Evolutionary conservation across 2,888 invertebrate species (phyloP).

Genomic region (Tinea trinotella): DNA sequence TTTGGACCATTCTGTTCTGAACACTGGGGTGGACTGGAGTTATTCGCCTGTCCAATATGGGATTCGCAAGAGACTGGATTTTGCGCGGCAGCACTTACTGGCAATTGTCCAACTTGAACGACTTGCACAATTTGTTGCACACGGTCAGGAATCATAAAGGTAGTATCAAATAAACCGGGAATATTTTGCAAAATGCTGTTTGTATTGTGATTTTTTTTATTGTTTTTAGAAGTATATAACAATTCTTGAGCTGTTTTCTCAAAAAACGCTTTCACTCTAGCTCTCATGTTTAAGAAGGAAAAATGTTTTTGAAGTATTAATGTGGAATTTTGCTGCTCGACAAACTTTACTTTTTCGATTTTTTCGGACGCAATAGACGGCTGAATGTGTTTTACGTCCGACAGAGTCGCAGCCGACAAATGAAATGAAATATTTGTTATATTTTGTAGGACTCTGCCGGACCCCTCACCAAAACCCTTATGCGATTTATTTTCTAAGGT

Average conservation of each 20-base stretch:
- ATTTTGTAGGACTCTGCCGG: constrained; percentile 71
- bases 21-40: constrained; percentile 59
- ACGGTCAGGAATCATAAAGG: constrained; percentile 71
- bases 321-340: background rate
- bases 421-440: constrained; percentile 48
- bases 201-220: constrained; percentile 28
- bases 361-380: constrained; percentile 50
- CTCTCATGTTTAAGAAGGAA: constrained; percentile 30
- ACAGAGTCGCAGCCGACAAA: constrained; percentile 72
- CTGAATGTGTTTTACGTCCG: constrained; percentile 71
- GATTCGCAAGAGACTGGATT: constrained; percentile 63
- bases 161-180: constrained; percentile 72
- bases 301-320: constrained; percentile 4
- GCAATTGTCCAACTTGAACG: constrained; percentile 70
- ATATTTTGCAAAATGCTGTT: constrained; percentile 52
- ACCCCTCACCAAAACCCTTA: constrained; percentile 73
- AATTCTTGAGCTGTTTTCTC: constrained; percentile 42
- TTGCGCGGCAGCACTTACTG: constrained; percentile 59
- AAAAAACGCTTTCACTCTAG: constrained; percentile 52
- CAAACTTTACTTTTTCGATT: background rate
- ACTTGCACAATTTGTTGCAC: constrained; percentile 64
- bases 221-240: constrained; percentile 19
- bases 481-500: constrained; percentile 46
- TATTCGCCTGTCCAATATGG: constrained; percentile 58
- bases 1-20: constrained; percentile 49